Conservation (phyloP, 2,797 vertebrate genomes). For the Labroides dimidiatus region DNA sequence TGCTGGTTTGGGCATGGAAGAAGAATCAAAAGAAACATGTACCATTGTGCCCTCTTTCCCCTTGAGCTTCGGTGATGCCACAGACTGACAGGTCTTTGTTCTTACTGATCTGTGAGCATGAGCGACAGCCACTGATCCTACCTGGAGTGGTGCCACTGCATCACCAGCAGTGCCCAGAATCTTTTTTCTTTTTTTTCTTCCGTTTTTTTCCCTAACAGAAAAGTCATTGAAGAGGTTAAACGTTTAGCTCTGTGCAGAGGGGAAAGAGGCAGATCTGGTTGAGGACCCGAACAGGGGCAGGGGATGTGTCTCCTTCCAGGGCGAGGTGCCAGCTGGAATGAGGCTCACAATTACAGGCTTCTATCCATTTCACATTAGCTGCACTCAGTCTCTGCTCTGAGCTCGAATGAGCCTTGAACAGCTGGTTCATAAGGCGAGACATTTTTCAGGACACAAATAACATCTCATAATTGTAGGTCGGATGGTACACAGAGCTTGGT, state of each 20-base stretch:
- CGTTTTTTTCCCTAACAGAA: conserved; percentile 31
- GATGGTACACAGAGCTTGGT: conserved; percentile 34
- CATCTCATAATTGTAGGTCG: conserved; percentile 49
- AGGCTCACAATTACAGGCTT: conserved; percentile 56
- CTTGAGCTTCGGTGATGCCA: conserved; percentile 61
- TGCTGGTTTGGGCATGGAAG: conserved; percentile 9
- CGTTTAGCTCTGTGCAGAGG: conserved; percentile 68
- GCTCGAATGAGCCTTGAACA: conserved; percentile 53
- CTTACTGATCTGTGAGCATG: conserved; percentile 64
- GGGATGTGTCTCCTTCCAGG: conserved; percentile 47
- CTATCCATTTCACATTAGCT: conserved; percentile 68
- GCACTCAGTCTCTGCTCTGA: conserved; percentile 49
- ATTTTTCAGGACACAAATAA: conserved; percentile 58
- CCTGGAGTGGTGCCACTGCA: conserved; percentile 65
- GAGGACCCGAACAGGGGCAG: conserved; percentile 49
- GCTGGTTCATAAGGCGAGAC: conserved; percentile 62
- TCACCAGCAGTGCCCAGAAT: conserved; percentile 58
- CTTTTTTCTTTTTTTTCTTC: conserved; percentile 13
- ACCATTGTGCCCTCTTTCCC: conserved; percentile 48
- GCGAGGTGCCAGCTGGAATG: conserved; percentile 73
- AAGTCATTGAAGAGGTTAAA: conserved; percentile 71
- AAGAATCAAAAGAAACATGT: conserved; percentile 21
- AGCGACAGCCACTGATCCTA: conserved; percentile 68
- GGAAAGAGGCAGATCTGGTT: conserved; percentile 64
- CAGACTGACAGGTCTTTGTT: conserved; percentile 61